phyloP scores from a whole-genome alignment of 2,113 vertebrate genomes.

The Phrynocephalus versicolor region DNA sequence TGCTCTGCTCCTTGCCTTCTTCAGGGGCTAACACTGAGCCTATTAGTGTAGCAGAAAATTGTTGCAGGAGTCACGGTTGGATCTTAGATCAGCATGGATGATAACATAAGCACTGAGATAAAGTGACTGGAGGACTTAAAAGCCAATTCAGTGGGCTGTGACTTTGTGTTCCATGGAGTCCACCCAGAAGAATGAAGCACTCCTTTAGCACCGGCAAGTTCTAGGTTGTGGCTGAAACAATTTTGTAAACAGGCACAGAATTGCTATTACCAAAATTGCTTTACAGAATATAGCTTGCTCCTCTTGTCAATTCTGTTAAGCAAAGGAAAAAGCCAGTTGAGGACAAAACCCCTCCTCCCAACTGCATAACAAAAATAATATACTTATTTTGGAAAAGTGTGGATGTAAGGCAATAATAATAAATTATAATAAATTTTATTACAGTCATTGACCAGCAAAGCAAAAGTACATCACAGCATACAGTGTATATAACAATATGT shows the following conservation, averaged over 20 bases:
- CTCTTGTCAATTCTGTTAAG: background rate
- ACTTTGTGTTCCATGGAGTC: background rate
- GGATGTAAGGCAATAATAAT: background rate
- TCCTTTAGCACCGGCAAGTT: background rate
- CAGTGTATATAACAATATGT: no score
- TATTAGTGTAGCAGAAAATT: constrained; percentile 14
- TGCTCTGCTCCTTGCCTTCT: constrained; percentile 18
- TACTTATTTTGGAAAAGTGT: background rate
- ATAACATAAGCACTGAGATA: constrained; percentile 4
- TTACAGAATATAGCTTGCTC: background rate
- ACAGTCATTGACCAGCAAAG: no score
- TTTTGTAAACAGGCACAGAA: background rate
- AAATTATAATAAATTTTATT: no score
- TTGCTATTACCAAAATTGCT: background rate
- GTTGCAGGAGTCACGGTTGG: background rate
- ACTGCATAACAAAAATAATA: background rate
- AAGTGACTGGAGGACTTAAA: constrained; percentile 7
- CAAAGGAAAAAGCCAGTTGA: background rate
- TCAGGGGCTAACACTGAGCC: background rate
- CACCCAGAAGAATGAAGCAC: background rate
- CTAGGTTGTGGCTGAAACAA: background rate
- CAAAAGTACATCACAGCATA: no score
- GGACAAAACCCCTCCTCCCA: background rate
- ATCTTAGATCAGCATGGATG: constrained; percentile 7
- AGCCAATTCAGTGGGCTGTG: background rate